phyloP scores from a whole-genome alignment of 2,797 vertebrate genomes.

The Lepus oiostolus region DNA sequence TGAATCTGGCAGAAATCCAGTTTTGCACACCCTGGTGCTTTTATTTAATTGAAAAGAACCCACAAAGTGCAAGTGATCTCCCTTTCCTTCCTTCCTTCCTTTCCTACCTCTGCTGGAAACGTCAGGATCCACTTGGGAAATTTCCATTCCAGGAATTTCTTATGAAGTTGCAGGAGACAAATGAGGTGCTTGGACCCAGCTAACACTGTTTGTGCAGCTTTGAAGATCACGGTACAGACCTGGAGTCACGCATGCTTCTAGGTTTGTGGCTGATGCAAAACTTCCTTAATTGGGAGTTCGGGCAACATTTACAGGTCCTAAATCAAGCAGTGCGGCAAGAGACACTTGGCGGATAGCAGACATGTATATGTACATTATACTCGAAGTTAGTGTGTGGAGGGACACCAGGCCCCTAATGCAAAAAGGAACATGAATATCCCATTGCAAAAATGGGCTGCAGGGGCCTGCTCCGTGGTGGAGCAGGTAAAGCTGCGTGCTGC shows the following conservation, averaged over 20 bases:
- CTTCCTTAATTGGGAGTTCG: neutral
- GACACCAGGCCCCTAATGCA: neutral
- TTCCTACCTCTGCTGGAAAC: slow-evolving; percentile 52
- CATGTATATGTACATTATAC: no score
- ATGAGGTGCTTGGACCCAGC: slow-evolving; percentile 70
- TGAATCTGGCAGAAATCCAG: slow-evolving; percentile 25
- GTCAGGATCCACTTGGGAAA: slow-evolving; percentile 74
- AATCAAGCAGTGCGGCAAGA: neutral
- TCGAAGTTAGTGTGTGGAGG: neutral
- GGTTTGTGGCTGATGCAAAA: neutral
- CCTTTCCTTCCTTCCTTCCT: neutral
- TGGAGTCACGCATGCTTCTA: neutral
- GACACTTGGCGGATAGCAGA: neutral
- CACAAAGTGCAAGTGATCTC: neutral
- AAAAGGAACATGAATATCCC: accelerated
- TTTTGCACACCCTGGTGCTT: slow-evolving; percentile 37
- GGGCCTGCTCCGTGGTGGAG: no score
- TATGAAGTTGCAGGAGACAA: slow-evolving; percentile 76
- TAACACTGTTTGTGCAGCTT: neutral
- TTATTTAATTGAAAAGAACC: slow-evolving; percentile 68
- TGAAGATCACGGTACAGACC: neutral
- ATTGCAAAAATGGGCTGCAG: no score
- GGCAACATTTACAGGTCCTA: neutral
- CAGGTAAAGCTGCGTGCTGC: no score
- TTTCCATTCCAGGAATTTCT: slow-evolving; percentile 70